Evolutionary conservation across 2,113 vertebrate genomes (phyloP), one percentile per base, ranked within the genome.

Genomic region (Castor canadensis): DNA sequence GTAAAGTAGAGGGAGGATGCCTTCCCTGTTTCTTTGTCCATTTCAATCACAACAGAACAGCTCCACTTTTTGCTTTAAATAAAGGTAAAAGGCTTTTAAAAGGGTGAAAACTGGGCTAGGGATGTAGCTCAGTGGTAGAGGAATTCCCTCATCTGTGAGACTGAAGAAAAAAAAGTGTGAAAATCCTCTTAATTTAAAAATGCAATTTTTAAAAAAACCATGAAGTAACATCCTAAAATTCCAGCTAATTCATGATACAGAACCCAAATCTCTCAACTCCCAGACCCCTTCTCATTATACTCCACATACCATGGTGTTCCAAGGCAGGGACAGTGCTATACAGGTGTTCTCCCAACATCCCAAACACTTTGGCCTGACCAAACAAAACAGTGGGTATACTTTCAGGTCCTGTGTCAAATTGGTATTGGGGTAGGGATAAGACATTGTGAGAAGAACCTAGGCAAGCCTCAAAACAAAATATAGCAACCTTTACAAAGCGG

Each of bases 151-250:
- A n/a, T n/a, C n/a, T n/a, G n/a, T n/a, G n/a, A n/a, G n/a, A n/a
- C n/a, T n/a, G n/a, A n/a, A n/a, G n/a, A n/a, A n/a, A n/a, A 45
- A 88, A 79, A 64, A 43, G 19, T 9, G 16, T n/a, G 16, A 95
- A 52, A 83, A n/a, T 38, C 45, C 40, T 82, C 32, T 66, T 71
- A 80, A 67, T 79, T 91, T 62, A 94, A 66, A 94, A 89, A 58
- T 47, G 24, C 60, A 91, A 72, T 87, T 54, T 16, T 49, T 7
- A n/a, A 64, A 58, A 80, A 87, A 64, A 40, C 72, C 32, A 20
- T 32, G 28, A 93, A 82, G 60, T 43, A 75, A 69, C 22, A 76
- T 64, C 73, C 67, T 45, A 38, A 87, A 91, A 85, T 69, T 62
- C 60, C 26, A 76, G 49, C 28, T 62, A 49, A 85, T 24, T 10